phyloP scores from a whole-genome alignment of 2,888 invertebrate species.

The Drosophila anomalipes region DNA sequence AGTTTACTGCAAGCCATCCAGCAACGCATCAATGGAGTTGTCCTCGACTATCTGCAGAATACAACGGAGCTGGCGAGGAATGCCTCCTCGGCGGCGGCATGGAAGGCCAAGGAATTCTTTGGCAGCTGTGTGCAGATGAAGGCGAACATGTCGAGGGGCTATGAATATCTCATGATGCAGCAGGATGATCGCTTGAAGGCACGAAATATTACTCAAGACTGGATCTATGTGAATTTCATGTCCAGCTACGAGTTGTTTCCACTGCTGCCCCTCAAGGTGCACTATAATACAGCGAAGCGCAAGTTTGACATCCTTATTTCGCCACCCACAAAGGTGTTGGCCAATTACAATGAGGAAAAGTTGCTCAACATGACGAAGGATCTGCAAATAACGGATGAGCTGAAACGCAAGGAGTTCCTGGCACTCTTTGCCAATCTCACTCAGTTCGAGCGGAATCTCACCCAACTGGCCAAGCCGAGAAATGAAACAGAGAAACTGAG shows the following conservation, averaged over 20 bases:
- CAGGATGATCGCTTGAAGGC: slow-evolving; percentile 52
- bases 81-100: slow-evolving; percentile 60
- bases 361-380: slow-evolving; percentile 71
- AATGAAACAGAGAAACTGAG: slow-evolving; percentile 64
- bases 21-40: slow-evolving; percentile 65
- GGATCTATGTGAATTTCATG: slow-evolving; percentile 80
- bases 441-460: slow-evolving; percentile 73
- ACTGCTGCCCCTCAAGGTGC: slow-evolving; percentile 71
- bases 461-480: slow-evolving; percentile 40
- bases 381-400: slow-evolving; percentile 57
- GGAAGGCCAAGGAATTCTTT: slow-evolving; percentile 77
- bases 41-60: slow-evolving; percentile 70
- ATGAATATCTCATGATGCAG: slow-evolving; percentile 43
- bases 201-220: slow-evolving; percentile 63
- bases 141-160: slow-evolving; percentile 66
- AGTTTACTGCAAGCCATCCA: slow-evolving; percentile 78
- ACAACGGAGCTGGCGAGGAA: slow-evolving; percentile 48
- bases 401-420: slow-evolving; percentile 38
- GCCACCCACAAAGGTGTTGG: slow-evolving; percentile 52
- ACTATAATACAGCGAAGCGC: slow-evolving; percentile 66
- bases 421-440: slow-evolving; percentile 57
- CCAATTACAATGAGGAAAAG: slow-evolving; percentile 38
- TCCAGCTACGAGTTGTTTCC: slow-evolving; percentile 74
- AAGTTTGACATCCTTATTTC: slow-evolving; percentile 71
- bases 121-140: slow-evolving; percentile 70